These are phyloP conservation scores for Pseudocheirus occidentalis DNA, from an alignment of 2,797 vertebrate genomes.

Conservation along the genomic window DNA sequence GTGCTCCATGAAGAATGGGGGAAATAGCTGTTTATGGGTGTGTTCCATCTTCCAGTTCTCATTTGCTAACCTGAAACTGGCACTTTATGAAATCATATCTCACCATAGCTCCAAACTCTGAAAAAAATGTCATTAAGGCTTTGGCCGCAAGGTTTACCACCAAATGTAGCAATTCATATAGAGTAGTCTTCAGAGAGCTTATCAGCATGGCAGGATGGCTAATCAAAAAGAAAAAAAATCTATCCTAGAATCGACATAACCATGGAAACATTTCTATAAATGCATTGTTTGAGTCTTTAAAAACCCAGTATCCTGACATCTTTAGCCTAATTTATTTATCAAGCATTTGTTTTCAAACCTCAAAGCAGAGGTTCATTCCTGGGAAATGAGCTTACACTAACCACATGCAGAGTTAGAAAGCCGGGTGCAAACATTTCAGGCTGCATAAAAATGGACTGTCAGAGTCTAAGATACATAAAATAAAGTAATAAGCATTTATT, in stretches of 20 bases:
- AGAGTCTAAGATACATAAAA: neutral
- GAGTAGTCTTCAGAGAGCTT: slow-evolving; percentile 55
- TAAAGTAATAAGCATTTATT: neutral
- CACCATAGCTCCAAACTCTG: slow-evolving; percentile 48
- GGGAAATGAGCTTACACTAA: neutral
- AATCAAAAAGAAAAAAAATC: slow-evolving; percentile 33
- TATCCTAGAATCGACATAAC: slow-evolving; percentile 42
- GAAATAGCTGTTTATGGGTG: neutral
- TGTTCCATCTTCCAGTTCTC: neutral
- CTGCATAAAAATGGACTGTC: neutral
- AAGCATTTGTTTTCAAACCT: neutral
- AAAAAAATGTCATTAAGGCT: slow-evolving; percentile 55
- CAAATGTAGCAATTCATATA: slow-evolving; percentile 56
- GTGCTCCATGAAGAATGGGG: neutral
- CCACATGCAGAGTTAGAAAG: neutral
- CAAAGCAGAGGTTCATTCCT: neutral
- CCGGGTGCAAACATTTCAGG: neutral
- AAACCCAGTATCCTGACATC: neutral
- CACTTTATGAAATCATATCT: slow-evolving; percentile 66
- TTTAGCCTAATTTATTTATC: slow-evolving; percentile 36
- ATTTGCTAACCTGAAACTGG: slow-evolving; percentile 40
- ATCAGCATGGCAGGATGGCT: slow-evolving; percentile 4
- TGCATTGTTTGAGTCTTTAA: slow-evolving; percentile 19
- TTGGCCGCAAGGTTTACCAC: slow-evolving; percentile 49
- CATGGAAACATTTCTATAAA: slow-evolving; percentile 50